Percentiles rank a stretch among this genome's conserved stretches.
phyloP scores from a whole-genome alignment of 1,140 invertebrate species.

The Eciton burchellii region DNA sequence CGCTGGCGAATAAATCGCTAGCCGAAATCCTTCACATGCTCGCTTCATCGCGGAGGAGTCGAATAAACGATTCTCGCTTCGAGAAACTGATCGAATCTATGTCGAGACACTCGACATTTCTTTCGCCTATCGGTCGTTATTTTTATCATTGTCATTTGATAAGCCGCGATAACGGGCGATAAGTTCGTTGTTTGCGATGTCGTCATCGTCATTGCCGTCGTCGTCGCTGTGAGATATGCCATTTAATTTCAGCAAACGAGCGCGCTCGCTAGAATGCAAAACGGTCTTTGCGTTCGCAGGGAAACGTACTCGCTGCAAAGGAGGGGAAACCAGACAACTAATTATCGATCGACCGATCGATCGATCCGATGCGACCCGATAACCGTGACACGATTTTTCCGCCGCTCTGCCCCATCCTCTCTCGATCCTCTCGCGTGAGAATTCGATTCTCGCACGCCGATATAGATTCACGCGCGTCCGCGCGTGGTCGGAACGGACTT shows the following conservation, averaged over 20 bases:
- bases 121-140: constrained; percentile 10
- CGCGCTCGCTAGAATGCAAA: neutral
- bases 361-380: neutral
- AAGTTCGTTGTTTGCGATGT: constrained; percentile 22
- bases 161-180: constrained; percentile 26
- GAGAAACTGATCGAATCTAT: too few species aligned
- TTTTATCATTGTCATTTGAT: constrained; percentile 57
- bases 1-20: too few species aligned
- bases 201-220: too few species aligned
- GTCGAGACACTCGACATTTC: neutral
- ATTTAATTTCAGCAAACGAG: constrained; percentile 42
- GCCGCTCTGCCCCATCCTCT: neutral
- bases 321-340: too few species aligned
- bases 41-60: too few species aligned
- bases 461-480: constrained; percentile 16
- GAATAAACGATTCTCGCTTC: too few species aligned
- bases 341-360: neutral
- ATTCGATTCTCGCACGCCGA: constrained; percentile 12
- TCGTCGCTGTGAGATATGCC: neutral
- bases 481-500: constrained; percentile 3
- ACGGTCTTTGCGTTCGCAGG: too few species aligned
- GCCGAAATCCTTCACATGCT: too few species aligned
- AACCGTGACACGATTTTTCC: constrained; percentile 20
- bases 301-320: neutral
- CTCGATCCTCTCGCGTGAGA: constrained; percentile 1